Percentiles rank a stretch among this genome's conserved stretches.
phyloP scores from a whole-genome alignment of 2,888 invertebrate species.

The Pterobdella sp. region DNA sequence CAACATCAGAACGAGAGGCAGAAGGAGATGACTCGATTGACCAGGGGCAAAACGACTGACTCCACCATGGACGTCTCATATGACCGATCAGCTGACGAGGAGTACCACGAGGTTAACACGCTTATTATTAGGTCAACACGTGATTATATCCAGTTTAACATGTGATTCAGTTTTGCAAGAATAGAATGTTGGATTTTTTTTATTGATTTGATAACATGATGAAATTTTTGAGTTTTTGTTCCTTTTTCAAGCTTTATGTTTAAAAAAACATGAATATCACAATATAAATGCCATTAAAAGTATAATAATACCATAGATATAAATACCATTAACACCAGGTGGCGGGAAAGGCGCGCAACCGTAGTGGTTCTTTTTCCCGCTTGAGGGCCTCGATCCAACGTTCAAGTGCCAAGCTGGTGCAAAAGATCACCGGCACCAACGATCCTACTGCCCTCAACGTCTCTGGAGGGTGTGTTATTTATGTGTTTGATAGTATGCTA shows the following conservation, averaged over 20 bases:
- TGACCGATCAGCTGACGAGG: slow-evolving; percentile 23
- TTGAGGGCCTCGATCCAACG: slow-evolving; percentile 63
- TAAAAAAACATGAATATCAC: too few relatives aligned
- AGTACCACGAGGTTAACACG: too few relatives aligned
- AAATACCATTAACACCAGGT: not conserved
- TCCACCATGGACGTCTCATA: slow-evolving; percentile 20
- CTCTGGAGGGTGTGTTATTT: slow-evolving; percentile 12
- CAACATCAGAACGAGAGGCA: not conserved
- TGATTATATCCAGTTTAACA: too few relatives aligned
- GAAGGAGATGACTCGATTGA: slow-evolving; percentile 19
- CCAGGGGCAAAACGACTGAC: slow-evolving; percentile 22
- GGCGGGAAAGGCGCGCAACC: slow-evolving; percentile 39
- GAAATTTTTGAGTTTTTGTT: too few relatives aligned
- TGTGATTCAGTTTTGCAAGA: too few relatives aligned
- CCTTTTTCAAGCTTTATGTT: too few relatives aligned
- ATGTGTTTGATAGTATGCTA: not conserved
- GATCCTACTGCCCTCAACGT: slow-evolving; percentile 5
- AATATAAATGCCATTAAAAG: too few relatives aligned
- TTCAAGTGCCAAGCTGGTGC: slow-evolving; percentile 63
- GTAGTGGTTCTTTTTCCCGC: slow-evolving; percentile 65
- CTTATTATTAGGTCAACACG: too few relatives aligned
- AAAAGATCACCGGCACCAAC: slow-evolving; percentile 55
- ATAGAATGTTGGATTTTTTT: too few relatives aligned
- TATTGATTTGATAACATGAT: too few relatives aligned
- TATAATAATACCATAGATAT: too few relatives aligned